Evolutionary conservation across 2,113 vertebrate species (phyloP), one percentile per base, ranked within the genome.

Genomic region (Takifugu flavidus): DNA sequence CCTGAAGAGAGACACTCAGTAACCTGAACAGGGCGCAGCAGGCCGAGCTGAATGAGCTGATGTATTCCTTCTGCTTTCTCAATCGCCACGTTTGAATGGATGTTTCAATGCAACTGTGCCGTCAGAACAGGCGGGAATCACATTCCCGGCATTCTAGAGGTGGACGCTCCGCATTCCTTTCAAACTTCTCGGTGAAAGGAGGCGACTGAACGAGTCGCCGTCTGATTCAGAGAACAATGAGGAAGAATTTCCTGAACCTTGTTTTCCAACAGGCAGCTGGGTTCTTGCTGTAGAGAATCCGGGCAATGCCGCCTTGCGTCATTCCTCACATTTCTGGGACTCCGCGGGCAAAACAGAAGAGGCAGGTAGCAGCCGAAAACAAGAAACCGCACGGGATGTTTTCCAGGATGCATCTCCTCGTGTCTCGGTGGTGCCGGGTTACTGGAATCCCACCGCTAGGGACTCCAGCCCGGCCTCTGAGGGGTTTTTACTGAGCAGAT

Each of bases 131-230:
- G 70, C 46, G 11, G 74, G 77, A 75, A 68, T 57, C 46, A 78
- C 74, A 87, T 86, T 84, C 81, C 58, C 45, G 3, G 62, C 77
- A 82, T 89, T 75, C 77, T 80, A 65, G 34, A 77, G 62, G 70
- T 71, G 70, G 75, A 45, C 46, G 5, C 44, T 6, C 31, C 1
- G 28, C 74, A 78, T 87, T 88, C 74, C 58, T 81, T 29, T 61
- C 47, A 49, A 57, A 69, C 62, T 0, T 46, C 65, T 70, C 77
- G 71, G 49, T 39, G 20, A 20, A 67, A 74, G 50, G 63, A 66
- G 57, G 26, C 56, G 70, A 73, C 27, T 0, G 13, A 79, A 64
- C 54, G 45, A 47, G 45, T 49, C 47, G 43, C 57, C 29, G 52
- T 61, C 46, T 11, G 20, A 55, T 62, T 25, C 8, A 4, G 25